Percentiles rank a stretch among this genome's conserved stretches.
Conservation (phyloP, 2,113 vertebrate species). For the Semicossyphus pulcher region DNA sequence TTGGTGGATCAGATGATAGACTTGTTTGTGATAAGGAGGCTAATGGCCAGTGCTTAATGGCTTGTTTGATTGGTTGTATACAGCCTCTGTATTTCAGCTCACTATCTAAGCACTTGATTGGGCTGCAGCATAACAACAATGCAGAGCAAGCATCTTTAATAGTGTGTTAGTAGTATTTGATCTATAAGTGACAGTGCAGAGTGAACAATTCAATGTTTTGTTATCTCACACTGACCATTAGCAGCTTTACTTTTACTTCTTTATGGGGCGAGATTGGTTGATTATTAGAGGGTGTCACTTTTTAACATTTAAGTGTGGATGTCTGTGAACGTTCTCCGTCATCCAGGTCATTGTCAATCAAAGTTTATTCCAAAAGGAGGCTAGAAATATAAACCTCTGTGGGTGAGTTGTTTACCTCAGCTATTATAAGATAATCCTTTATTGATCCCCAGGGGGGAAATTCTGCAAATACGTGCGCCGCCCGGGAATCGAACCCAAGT, state of each 20-base stretch:
- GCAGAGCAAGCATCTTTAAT: not conserved
- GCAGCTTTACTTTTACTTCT: no score
- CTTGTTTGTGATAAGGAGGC: constrained; percentile 25
- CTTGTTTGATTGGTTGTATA: constrained; percentile 20
- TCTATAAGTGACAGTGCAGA: not conserved
- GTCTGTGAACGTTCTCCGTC: no score
- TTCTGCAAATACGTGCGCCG: constrained; percentile 88
- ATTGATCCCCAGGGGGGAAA: no score
- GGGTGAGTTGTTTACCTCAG: no score
- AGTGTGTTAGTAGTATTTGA: not conserved
- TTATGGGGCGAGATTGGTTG: no score
- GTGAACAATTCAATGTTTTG: not conserved
- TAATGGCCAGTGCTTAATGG: constrained; percentile 46
- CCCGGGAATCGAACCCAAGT: constrained; percentile 96
- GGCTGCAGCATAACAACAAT: not conserved
- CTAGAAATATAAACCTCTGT: no score
- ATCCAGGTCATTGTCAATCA: no score
- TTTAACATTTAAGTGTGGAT: no score
- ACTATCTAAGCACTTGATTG: not conserved
- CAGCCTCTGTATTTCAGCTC: constrained; percentile 11
- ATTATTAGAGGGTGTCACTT: no score
- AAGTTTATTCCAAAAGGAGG: no score
- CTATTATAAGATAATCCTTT: no score
- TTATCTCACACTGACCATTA: not conserved
- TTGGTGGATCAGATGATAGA: constrained; percentile 10